Percentiles rank a stretch among this genome's conserved stretches.
phyloP scores from a whole-genome alignment of 2,888 invertebrate genomes.

The Lasioglossum lativentre region DNA sequence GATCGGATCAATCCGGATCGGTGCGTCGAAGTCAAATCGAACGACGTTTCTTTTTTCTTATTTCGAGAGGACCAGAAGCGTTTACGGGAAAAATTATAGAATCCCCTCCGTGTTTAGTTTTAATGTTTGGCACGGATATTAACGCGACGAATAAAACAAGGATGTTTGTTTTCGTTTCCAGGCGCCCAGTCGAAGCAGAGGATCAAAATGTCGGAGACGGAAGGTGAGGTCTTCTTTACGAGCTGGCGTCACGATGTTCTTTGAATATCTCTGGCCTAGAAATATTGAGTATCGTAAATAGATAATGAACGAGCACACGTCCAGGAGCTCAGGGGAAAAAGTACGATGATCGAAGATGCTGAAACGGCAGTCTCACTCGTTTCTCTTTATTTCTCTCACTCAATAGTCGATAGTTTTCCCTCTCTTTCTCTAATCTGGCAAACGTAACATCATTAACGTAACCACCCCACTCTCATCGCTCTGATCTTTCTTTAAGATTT shows the following conservation, averaged over 20 bases:
- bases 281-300: constrained; percentile 66
- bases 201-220: constrained; percentile 80
- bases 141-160: not conserved
- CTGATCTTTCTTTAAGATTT: constrained; percentile 7
- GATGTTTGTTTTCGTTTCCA: constrained; percentile 63
- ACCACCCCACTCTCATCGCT: constrained; percentile 12
- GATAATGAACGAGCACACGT: constrained; percentile 62
- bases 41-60: not conserved
- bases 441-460: constrained; percentile 51
- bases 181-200: constrained; percentile 71
- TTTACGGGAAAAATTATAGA: not conserved
- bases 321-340: constrained; percentile 58
- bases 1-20: too few relatives aligned
- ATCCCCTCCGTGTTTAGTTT: not conserved
- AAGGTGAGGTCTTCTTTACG: constrained; percentile 78
- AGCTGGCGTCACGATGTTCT: constrained; percentile 62
- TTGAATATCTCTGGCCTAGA: constrained; percentile 62
- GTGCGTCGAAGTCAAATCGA: not conserved
- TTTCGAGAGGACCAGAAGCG: not conserved
- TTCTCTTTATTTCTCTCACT: not conserved
- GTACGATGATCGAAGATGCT: constrained; percentile 51
- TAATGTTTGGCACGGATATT: not conserved
- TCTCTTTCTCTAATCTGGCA: constrained; percentile 11
- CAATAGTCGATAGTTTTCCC: not conserved
- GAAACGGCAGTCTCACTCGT: constrained; percentile 15